A percentile compares a stretch with the other conserved stretches of the same genome.
These are phyloP conservation scores for Otus sunia DNA, from an alignment of 2,113 vertebrate genomes.

Conservation along the genomic window DNA sequence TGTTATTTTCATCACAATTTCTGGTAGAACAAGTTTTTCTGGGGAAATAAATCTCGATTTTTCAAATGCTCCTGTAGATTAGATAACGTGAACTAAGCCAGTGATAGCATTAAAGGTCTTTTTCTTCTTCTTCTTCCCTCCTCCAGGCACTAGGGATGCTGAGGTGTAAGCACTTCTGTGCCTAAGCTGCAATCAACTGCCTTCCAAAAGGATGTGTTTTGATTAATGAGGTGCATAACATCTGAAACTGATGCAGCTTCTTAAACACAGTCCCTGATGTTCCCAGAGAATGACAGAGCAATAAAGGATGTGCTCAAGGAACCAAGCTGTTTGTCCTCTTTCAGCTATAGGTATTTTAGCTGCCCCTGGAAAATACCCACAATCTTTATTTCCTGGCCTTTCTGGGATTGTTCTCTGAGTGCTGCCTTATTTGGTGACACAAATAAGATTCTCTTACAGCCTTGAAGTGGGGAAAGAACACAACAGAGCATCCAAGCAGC, in stretches of 20 bases:
- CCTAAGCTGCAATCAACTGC: slow-evolving; percentile 46
- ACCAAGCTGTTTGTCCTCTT: not conserved
- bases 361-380: fast-evolving
- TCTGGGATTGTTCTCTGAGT: not conserved
- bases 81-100: not conserved
- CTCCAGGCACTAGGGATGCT: not conserved
- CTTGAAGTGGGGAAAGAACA: not conserved
- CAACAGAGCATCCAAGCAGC: not conserved
- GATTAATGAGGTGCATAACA: slow-evolving; percentile 44
- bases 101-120: not conserved
- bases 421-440: not conserved
- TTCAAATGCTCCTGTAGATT: not conserved
- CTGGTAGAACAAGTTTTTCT: not conserved
- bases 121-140: not conserved
- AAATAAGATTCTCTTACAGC: not conserved
- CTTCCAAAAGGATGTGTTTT: slow-evolving; percentile 52
- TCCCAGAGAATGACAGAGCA: slow-evolving; percentile 40
- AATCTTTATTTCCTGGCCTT: not conserved
- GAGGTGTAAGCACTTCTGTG: slow-evolving; percentile 37
- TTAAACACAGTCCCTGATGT: not conserved
- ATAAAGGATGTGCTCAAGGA: slow-evolving; percentile 7
- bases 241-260: slow-evolving; percentile 47
- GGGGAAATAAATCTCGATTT: not conserved
- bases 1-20: not conserved
- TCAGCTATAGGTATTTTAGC: not conserved